Evolutionary conservation across 2,797 vertebrate genomes (phyloP).

Genomic region (Esox masquinongy): DNA sequence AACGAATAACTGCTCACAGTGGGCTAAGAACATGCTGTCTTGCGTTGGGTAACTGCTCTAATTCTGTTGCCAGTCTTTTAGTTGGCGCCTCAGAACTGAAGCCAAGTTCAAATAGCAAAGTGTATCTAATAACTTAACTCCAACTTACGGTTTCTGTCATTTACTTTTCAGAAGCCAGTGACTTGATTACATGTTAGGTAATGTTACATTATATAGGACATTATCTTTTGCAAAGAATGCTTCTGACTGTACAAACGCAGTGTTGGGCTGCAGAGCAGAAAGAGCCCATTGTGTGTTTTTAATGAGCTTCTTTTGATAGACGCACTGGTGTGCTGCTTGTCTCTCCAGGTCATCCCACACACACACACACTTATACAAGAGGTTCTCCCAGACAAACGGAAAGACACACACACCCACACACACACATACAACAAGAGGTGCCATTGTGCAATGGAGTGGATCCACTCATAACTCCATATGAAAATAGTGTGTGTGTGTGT

Average conservation of each 20-base stretch:
- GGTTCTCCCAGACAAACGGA: neutral
- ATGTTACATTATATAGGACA: neutral
- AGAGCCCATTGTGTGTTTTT: conserved; percentile 70
- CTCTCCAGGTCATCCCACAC: conserved; percentile 34
- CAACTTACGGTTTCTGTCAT: neutral
- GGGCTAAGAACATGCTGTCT: too few relatives aligned
- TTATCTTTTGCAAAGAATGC: conserved; percentile 25
- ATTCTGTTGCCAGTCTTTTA: neutral
- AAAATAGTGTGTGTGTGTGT: conserved; percentile 10
- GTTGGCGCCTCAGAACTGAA: neutral
- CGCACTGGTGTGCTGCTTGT: conserved; percentile 32
- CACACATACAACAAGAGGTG: conserved; percentile 34
- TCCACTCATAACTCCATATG: conserved; percentile 3
- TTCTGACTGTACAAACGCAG: conserved; percentile 43
- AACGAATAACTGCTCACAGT: too few relatives aligned
- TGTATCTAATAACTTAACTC: neutral
- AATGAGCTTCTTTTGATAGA: conserved; percentile 65
- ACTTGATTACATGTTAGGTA: neutral
- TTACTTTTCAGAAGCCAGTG: neutral
- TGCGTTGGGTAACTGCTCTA: too few relatives aligned
- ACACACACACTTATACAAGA: conserved; percentile 40
- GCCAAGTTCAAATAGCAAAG: neutral
- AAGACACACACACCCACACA: neutral
- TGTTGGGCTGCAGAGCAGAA: conserved; percentile 56
- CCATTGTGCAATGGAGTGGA: conserved; percentile 53